Base-by-base conservation (phyloP, 64 coral and sea anemone genomes). In the Porites lutea region DNA sequence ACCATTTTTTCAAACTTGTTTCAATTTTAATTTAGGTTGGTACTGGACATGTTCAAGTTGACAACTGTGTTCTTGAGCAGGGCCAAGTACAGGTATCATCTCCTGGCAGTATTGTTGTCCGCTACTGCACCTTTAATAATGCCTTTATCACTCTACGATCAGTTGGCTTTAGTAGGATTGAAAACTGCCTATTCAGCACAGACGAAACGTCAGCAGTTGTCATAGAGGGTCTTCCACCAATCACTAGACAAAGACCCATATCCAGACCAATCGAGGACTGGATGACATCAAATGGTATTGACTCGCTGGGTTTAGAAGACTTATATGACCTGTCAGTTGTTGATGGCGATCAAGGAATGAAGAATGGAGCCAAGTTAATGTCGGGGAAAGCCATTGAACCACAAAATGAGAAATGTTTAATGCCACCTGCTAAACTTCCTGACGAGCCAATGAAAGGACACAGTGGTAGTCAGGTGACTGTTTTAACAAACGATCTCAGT, bases 101-200 rank as follows among this genome's bases (percentile, higher is more conserved):
- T 2, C 97, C 97, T 22, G 97, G 94, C 2, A 91, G 91, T 52
- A 72, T 99, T 70, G 59, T 58, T 23, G 80, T 99, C 79, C 77
- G 94, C 59, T 99, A 99, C 83, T 94, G 94, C 46, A 86, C 83
- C 14, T 99, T 99, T 59, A 94, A 94, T 15, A 93, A 88, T 88
- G 80, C 83, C 43, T 96, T 91, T 48, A 66, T 99, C 16, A 93
- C 90, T 14, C 65, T 96, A 27, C 78, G 94, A 50, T 96, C 97
- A 19, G 91, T 96, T 2, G 88, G 91, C 6, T 91, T 89, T 37
- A 94, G 97, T 65, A 95, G 78, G 57, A 93, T 99, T 61, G 94
- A 96, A 65, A 96, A 99, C 71, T 99, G 97, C 72, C 91, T 94
- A 48, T 99, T 99, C 59, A 89, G 93, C 47, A 91, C 91, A 53